Base-by-base conservation (phyloP, 2,113 vertebrate species). In the Excalfactoria chinensis region DNA sequence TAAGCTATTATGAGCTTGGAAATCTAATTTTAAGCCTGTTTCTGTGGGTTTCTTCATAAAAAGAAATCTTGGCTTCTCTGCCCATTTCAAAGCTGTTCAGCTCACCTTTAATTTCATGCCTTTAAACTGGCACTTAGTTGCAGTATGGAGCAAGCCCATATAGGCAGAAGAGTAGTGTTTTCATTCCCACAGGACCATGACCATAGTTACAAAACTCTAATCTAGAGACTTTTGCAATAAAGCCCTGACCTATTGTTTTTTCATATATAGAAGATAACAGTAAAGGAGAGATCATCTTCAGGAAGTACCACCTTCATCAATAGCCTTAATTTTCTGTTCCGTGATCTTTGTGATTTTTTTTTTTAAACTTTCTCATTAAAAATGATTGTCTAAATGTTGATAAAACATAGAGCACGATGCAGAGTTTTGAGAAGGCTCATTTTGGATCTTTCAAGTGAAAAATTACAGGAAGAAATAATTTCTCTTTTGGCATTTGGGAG, bases 11-110 rank as follows among this genome's bases (percentile, higher is more conserved):
- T 3, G 23, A 80, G 18, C 51, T 58, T 49, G 23, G 37, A 80
- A 89, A 79, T 76, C 26, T 64, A 55, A 91, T 76, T 72, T 72
- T 87, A 84, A 51, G n/a, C 43, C 30, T 77, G 21, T 22, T 80
- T 89, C 8, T 87, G 64, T 44, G 32, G 51, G 13, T 72, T 93
- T 87, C 69, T 81, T 84, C 87, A 72, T 22, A 81, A 84, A 84
- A 37, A 59, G 40, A 84, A 84, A 87, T 22, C 17, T 68, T 76
- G 32, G 13, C 18, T 62, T 93, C 32, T 93, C 26, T 60, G 34
- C 21, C 34, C 9, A 35, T 87, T 92, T 87, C 40, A 73, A 28
- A 72, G 40, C 16, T 69, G 86, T 81, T 60, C 40, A 49, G 9
- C 44, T 87, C 32, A 55, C 18, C 40, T 84, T 48, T 55, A 84